phyloP scores from a whole-genome alignment of 2,797 vertebrate genomes.

The Geotrypetes seraphini region DNA sequence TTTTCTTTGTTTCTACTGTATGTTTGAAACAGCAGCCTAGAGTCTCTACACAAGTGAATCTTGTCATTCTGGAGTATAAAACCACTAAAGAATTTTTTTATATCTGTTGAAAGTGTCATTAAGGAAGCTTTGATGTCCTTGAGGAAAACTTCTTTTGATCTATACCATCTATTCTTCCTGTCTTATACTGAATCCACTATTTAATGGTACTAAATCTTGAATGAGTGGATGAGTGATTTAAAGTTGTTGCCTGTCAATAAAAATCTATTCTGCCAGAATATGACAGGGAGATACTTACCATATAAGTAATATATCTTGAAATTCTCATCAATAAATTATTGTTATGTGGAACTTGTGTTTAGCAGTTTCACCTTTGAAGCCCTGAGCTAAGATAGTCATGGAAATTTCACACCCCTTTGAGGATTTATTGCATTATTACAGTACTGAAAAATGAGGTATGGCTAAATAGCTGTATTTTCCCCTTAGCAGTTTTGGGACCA shows the following conservation, averaged over 20 bases:
- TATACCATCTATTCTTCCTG: not conserved
- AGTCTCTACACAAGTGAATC: not conserved
- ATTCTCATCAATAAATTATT: rapidly evolving
- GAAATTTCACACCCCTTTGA: not conserved
- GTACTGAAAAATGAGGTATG: not conserved
- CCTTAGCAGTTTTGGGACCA: not conserved
- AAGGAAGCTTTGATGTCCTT: not conserved
- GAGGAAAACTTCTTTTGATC: not conserved
- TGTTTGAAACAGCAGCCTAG: too few relatives aligned
- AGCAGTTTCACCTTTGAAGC: not conserved
- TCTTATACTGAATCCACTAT: not conserved
- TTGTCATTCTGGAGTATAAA: not conserved
- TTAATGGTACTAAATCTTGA: not conserved
- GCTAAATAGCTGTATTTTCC: too few relatives aligned
- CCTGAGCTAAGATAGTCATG: not conserved
- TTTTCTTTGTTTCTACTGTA: too few relatives aligned
- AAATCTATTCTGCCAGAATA: not conserved
- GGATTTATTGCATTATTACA: not conserved
- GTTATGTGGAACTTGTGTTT: rapidly evolving
- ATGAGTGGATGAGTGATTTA: not conserved
- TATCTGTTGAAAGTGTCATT: not conserved
- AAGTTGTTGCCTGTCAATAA: not conserved
- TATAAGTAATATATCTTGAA: not conserved
- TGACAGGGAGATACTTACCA: not conserved
- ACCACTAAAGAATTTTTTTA: not conserved